phyloP scores from a whole-genome alignment of 2,797 vertebrate species.

The Arctocebus calabarensis region DNA sequence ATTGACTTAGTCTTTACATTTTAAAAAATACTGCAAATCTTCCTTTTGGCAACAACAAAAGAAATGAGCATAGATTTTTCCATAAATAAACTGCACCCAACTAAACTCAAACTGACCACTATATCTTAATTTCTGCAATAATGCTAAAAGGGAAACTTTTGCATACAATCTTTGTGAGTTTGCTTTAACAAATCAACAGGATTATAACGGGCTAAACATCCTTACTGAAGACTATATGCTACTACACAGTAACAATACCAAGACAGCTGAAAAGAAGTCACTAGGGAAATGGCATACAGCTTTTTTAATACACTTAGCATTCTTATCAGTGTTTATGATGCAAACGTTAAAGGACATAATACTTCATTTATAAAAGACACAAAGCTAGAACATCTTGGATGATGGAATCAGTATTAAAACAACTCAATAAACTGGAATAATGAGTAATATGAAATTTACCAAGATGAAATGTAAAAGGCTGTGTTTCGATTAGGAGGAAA shows the following conservation, averaged over 20 bases:
- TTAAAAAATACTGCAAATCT: conserved; percentile 59
- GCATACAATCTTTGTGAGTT: neutral
- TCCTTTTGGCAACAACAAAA: conserved; percentile 25
- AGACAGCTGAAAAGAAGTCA: neutral
- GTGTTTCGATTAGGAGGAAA: neutral
- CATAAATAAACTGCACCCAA: conserved; percentile 10
- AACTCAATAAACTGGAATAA: conserved; percentile 12
- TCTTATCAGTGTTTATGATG: neutral
- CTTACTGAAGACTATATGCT: neutral
- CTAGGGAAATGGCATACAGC: neutral
- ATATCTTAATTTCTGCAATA: conserved; percentile 32
- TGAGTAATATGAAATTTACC: neutral
- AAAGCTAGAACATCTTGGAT: neutral
- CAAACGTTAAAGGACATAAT: neutral
- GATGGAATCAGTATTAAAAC: neutral
- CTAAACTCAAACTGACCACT: conserved; percentile 15
- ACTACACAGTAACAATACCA: neutral
- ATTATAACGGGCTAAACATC: conserved; percentile 44
- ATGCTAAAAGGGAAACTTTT: neutral
- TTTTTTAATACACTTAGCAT: neutral
- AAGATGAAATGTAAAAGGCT: conserved; percentile 44
- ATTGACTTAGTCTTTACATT: neutral
- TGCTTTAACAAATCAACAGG: neutral
- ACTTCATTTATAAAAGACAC: conserved; percentile 18
- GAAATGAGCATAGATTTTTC: neutral